Conservation (phyloP, 2,797 vertebrate species). For the Cheirogaleus major region DNA sequence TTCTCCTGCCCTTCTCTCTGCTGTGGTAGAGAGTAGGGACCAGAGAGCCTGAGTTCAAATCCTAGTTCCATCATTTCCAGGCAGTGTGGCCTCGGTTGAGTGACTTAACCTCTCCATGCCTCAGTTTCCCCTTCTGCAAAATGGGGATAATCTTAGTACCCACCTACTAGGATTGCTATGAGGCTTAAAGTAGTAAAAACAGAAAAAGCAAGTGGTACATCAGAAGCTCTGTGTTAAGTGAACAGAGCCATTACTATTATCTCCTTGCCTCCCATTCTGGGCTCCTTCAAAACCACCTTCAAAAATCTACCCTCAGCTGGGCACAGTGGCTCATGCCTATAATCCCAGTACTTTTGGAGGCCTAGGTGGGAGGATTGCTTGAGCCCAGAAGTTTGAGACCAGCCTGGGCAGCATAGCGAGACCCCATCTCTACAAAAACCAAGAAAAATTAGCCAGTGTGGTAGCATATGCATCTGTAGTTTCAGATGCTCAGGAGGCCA, state of each 20-base stretch:
- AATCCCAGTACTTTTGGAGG: neutral
- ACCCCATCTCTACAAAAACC: neutral
- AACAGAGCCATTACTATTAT: neutral
- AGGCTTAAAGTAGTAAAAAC: neutral
- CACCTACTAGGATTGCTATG: neutral
- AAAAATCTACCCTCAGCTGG: neutral
- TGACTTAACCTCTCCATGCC: neutral
- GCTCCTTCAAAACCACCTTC: neutral
- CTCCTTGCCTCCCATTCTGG: neutral
- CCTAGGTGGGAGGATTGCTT: accelerated
- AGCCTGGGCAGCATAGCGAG: neutral
- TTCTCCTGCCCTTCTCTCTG: neutral
- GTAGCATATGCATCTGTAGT: too few species aligned
- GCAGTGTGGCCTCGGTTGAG: neutral
- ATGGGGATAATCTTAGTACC: neutral
- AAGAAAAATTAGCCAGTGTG: too few species aligned
- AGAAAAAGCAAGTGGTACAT: neutral
- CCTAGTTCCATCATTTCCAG: neutral
- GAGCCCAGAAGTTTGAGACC: neutral
- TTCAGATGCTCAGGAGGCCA: neutral
- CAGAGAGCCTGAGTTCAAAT: neutral
- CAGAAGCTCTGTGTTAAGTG: neutral
- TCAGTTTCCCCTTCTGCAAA: neutral
- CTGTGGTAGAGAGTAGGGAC: neutral
- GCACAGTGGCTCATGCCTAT: neutral